phyloP scores from a whole-genome alignment of 2,113 vertebrate species.

The Symphodus melops region DNA sequence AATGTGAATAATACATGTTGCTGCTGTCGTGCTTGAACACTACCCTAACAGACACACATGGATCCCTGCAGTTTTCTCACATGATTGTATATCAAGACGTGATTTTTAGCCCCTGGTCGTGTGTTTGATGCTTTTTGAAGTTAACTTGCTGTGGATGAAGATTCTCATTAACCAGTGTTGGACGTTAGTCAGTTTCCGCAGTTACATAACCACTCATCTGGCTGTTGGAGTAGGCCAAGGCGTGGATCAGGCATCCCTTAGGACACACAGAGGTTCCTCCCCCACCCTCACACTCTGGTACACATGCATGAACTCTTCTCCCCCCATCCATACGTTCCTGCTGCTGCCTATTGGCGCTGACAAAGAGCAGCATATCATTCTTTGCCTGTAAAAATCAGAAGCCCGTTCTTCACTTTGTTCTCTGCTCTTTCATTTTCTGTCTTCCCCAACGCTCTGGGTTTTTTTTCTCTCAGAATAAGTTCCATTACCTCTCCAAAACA shows the following conservation, averaged over 20 bases:
- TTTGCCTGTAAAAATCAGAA: constrained; percentile 28
- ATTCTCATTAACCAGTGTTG: constrained; percentile 70
- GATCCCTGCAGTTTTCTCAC: constrained; percentile 10
- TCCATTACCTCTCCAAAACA: constrained; percentile 27
- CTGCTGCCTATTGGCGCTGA: constrained; percentile 45
- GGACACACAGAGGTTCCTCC: constrained; percentile 68
- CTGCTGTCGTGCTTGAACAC: neutral
- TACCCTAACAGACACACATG: constrained; percentile 1
- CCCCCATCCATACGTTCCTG: constrained; percentile 31
- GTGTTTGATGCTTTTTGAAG: constrained; percentile 61
- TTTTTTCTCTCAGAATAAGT: neutral
- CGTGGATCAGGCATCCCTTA: constrained; percentile 77
- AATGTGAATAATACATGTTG: neutral
- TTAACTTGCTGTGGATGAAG: constrained; percentile 63
- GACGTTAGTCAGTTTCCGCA: constrained; percentile 63
- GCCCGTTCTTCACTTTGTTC: constrained; percentile 25
- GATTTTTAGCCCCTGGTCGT: constrained; percentile 21
- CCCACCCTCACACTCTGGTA: constrained; percentile 31
- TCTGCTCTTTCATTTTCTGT: constrained; percentile 15
- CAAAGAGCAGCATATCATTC: constrained; percentile 20
- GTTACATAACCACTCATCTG: constrained; percentile 80
- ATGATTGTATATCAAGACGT: neutral
- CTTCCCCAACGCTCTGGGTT: neutral
- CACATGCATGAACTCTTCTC: constrained; percentile 40
- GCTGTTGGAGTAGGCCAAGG: constrained; percentile 73